Base-by-base conservation (phyloP, 2,113 vertebrate species). In the Alethe diademata region DNA sequence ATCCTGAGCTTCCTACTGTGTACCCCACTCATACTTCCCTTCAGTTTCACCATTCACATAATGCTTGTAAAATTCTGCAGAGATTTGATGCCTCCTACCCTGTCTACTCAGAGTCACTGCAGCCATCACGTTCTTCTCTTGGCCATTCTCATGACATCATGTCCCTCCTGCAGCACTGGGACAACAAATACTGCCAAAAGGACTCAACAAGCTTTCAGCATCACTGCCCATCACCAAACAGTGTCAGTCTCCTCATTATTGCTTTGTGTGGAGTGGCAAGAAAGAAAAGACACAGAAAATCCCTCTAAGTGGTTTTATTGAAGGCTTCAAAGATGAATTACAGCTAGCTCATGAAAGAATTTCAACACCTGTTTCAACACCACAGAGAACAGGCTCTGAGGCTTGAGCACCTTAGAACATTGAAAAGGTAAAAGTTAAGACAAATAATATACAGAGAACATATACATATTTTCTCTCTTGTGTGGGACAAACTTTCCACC, bases 181-280 rank as follows among this genome's bases (percentile, higher is more conserved):
- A 91, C 17, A 97, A 97, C 81, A 60, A 93, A 53, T 54, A 1
- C 29, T 53, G 33, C 70, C 88, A 25, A 24, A 48, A 50, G 45
- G 9, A 60, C 17, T 95, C 24, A 95, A 95, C 4, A 78, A 94
- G 14, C 4, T 94, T 20, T 95, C 86, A 24, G 80, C 96, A 20
- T 78, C 70, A 5, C 95, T 95, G 73, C 95, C 73, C 65, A 84
- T 82, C 22, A 86, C 94, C 73, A 97, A 94, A 33, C 80, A 91
- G 92, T 2, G 71, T 90, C 61, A 94, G 96, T 62, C 95, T 96
- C 38, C 89, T 96, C 71, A 95, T 97, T 95, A 95, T 51, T 97
- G 95, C 83, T 96, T 98, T 19, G 80, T 96, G 74, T 96, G 94
- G 28, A 96, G 96, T 2, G 2, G 82, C 16, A 97, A 93, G 81